phyloP scores from a whole-genome alignment of 2,113 vertebrate species.

The Muntiacus muntjak region DNA sequence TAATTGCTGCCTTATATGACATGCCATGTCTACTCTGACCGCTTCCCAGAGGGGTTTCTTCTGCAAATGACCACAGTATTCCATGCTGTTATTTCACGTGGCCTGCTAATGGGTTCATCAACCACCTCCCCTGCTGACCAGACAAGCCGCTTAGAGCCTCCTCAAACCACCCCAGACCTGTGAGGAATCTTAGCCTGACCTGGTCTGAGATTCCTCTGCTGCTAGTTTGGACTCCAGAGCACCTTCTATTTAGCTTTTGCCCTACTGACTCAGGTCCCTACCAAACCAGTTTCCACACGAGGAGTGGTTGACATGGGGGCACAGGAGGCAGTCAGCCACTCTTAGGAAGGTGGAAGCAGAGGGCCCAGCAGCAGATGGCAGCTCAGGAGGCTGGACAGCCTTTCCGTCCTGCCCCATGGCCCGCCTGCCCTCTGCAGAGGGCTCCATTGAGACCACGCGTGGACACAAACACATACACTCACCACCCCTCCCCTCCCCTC shows the following conservation, averaged over 20 bases:
- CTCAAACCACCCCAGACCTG: neutral
- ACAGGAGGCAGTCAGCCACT: neutral
- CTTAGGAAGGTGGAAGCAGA: neutral
- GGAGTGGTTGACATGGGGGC: neutral
- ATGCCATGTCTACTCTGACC: neutral
- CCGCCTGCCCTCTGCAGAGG: rapidly evolving
- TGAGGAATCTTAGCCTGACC: neutral
- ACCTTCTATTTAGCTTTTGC: neutral
- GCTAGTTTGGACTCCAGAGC: neutral
- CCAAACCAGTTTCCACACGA: neutral
- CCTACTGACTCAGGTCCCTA: neutral
- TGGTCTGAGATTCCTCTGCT: neutral
- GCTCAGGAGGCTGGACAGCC: neutral
- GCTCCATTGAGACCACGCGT: neutral
- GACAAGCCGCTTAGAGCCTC: neutral
- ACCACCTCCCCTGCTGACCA: neutral
- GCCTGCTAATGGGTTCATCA: neutral
- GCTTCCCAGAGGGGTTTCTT: neutral
- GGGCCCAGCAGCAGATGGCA: neutral
- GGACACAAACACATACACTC: neutral
- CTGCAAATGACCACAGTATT: neutral
- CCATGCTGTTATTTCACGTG: neutral
- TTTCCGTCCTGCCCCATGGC: neutral
- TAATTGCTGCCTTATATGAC: neutral
- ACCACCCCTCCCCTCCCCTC: neutral